These are phyloP conservation scores for Megaceryle maxima DNA, from an alignment of 2,113 vertebrate genomes.

Conservation along the genomic window DNA sequence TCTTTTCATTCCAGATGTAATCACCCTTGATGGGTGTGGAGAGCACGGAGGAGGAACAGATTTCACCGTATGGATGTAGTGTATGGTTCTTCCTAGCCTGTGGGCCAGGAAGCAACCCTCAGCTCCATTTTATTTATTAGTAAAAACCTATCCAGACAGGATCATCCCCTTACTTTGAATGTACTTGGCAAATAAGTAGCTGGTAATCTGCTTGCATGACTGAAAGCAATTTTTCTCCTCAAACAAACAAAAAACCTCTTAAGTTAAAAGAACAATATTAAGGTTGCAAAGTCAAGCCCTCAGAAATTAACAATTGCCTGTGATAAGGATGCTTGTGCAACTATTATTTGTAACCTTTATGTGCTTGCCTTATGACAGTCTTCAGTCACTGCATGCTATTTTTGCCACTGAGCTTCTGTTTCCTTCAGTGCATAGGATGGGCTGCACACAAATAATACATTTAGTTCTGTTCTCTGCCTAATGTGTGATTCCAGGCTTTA, in stretches of 20 bases:
- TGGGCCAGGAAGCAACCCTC: neutral
- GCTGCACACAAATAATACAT: neutral
- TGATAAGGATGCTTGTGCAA: neutral
- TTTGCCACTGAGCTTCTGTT: neutral
- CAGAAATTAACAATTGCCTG: neutral
- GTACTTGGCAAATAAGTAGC: neutral
- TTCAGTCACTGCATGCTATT: neutral
- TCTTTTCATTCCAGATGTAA: neutral
- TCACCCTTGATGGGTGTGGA: neutral
- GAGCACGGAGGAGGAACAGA: neutral
- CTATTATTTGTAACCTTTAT: neutral
- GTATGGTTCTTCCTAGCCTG: rapidly evolving
- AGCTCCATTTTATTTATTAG: neutral
- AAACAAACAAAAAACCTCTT: neutral
- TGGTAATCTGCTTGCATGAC: neutral
- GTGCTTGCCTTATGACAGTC: neutral
- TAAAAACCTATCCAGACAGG: neutral
- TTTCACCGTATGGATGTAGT: neutral
- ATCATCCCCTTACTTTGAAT: neutral
- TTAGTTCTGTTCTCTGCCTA: neutral
- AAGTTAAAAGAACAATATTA: neutral
- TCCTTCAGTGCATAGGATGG: neutral
- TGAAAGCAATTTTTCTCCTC: neutral
- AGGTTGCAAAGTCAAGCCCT: neutral
- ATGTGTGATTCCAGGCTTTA: neutral